Percentiles rank a stretch among this genome's conserved stretches.
These are phyloP conservation scores for Cynopterus brachyotis DNA, from an alignment of 2,113 vertebrate species.

Conservation along the genomic window DNA sequence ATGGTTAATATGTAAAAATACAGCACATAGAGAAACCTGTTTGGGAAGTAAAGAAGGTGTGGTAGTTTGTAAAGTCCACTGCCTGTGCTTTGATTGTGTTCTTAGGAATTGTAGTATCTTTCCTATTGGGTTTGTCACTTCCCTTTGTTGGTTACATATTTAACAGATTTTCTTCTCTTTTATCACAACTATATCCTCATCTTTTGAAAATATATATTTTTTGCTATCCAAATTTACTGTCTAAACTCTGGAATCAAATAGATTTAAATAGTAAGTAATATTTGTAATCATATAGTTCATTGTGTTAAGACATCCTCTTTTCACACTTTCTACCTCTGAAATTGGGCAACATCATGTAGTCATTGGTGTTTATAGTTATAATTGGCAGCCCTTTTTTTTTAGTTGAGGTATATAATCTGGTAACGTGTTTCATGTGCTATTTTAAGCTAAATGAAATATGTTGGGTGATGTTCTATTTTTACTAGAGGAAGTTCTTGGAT, in stretches of 20 bases:
- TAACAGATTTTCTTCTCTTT: slow-evolving; percentile 11
- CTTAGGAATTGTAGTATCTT: slow-evolving; percentile 13
- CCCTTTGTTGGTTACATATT: neutral
- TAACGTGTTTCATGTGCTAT: neutral
- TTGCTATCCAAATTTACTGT: neutral
- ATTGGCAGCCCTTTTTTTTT: neutral
- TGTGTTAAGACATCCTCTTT: neutral
- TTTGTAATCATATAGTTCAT: neutral
- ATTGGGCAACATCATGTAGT: neutral
- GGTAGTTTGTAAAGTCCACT: neutral
- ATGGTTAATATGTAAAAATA: neutral
- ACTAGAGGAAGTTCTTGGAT: neutral
- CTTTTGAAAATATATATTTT: slow-evolving; percentile 33
- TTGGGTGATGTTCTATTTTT: neutral
- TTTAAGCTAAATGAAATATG: neutral
- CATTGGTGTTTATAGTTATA: neutral
- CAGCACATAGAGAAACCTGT: neutral
- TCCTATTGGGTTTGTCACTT: neutral
- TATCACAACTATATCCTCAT: neutral
- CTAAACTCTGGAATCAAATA: neutral
- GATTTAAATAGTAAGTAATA: neutral
- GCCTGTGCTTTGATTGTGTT: neutral
- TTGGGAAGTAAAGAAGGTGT: neutral
- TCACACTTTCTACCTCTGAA: neutral
- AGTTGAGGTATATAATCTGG: neutral